Percentiles rank a stretch among this genome's conserved stretches.
Evolutionary conservation across 2,113 vertebrate genomes (phyloP).

Genomic region (Pavo muticus): DNA sequence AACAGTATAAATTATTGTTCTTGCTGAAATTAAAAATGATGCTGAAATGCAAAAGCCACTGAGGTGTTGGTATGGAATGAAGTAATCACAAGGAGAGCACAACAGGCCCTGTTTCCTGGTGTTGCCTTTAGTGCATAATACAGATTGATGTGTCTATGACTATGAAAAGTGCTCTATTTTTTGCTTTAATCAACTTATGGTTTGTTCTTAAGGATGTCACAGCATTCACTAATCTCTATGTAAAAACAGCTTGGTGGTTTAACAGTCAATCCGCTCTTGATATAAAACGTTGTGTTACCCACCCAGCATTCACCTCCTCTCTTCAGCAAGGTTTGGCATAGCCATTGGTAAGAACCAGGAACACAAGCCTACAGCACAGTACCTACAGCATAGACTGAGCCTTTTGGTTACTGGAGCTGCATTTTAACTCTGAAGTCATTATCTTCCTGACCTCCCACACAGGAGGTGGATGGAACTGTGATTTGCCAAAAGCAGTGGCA

Average conservation of each 20-base stretch:
- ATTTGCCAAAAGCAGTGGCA: background rate
- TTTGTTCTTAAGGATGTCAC: constrained; percentile 37
- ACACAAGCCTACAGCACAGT: background rate
- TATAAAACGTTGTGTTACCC: background rate
- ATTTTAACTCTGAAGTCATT: background rate
- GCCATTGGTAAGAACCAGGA: background rate
- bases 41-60: constrained; percentile 56
- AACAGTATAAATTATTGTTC: constrained; percentile 38
- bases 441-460: background rate
- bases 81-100: constrained; percentile 30
- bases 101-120: constrained; percentile 33
- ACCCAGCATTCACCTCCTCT: too few relatives aligned
- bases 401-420: background rate
- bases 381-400: background rate
- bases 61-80: constrained; percentile 26
- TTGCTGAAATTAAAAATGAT: constrained; percentile 53
- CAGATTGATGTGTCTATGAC: constrained; percentile 1
- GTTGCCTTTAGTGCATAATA: background rate
- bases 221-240: background rate
- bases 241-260: background rate
- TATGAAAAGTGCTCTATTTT: constrained; percentile 49
- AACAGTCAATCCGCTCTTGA: too few relatives aligned
- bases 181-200: background rate
- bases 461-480: background rate
- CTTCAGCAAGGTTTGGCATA: background rate